Evolutionary conservation across 1,140 invertebrate species (phyloP), one percentile per base, ranked within the genome.

Genomic region (Lepidurus apus): DNA sequence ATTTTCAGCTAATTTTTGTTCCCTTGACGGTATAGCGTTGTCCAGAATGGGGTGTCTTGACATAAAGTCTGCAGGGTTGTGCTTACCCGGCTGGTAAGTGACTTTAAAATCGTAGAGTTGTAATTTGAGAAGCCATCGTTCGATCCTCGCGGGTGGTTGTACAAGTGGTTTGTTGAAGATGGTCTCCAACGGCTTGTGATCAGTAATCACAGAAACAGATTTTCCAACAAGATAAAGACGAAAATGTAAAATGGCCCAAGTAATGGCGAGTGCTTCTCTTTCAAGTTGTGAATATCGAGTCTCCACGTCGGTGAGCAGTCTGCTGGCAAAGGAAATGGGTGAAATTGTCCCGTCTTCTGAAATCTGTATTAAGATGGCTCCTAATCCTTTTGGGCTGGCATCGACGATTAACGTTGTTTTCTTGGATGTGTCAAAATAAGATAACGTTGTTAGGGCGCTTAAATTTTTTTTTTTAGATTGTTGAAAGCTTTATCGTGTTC

Each of bases 81-180:
- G 1, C 26, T 26, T 26, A 26, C 80, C 81, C 74, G 84, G 78
- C 26, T 82, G 79, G 79, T 85, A 88, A 34, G 76, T 45, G 6
- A 87, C 79, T 44, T 82, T 79, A 42, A 87, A 82, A 80, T 86
- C 1, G 26, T 26, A 26, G 26, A 26, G 26, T 26, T 26, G 1
- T 26, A 26, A 26, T 26, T 26, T 26, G 26, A 88, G 77, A n/a
- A 86, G 53, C 83, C 87, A 86, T 21, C 84, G 76, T 81, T 87
- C 83, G 42, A 88, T 79, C 74, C 86, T 77, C 8, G 82, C 79
- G 6, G 84, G 83, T 26, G 84, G 83, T 42, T 83, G 81, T 53
- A 82, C 26, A 34, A 87, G 80, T 11, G 82, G 82, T 80, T 86
- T 87, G 77, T 82, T 82, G 26, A 84, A 81, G 76, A 87, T 86